Evolutionary conservation across 2,797 vertebrate genomes (phyloP).

Genomic region (Muscicapa striata): DNA sequence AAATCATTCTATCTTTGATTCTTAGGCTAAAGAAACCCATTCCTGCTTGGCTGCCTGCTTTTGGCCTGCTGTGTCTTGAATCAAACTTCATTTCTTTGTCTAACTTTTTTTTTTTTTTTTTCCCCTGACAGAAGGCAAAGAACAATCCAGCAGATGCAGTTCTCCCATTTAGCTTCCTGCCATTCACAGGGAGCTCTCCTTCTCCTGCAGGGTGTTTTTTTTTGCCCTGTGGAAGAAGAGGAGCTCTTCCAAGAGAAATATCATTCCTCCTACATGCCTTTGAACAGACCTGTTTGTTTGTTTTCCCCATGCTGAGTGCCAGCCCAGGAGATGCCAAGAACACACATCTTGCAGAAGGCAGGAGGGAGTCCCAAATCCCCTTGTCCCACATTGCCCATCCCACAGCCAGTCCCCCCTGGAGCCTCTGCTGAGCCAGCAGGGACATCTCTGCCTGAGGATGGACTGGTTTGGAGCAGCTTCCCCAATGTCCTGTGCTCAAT

Average conservation of each 20-base stretch:
- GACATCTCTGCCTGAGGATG: neutral
- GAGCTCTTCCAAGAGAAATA: constrained; percentile 49
- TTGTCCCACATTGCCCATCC: neutral
- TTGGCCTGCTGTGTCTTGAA: neutral
- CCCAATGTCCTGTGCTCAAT: neutral
- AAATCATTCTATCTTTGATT: neutral
- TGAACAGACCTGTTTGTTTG: constrained; percentile 52
- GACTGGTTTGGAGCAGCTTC: constrained; percentile 22
- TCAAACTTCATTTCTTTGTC: neutral
- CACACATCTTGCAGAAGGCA: neutral
- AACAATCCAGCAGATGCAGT: constrained; percentile 1
- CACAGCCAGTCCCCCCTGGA: neutral
- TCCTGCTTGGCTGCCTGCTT: neutral
- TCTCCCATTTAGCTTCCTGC: constrained; percentile 15
- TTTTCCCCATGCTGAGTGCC: neutral
- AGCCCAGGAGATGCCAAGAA: constrained; percentile 18
- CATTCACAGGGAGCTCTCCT: neutral
- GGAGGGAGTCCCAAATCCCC: neutral
- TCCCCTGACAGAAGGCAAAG: neutral
- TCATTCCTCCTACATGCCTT: constrained; percentile 41
- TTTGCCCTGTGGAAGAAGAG: neutral
- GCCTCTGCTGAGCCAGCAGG: neutral
- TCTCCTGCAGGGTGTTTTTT: neutral
- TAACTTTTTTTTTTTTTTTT: too few relatives aligned
- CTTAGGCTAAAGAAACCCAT: neutral